Base-by-base conservation (phyloP, 1,140 invertebrate genomes). In the Brevipalpus yothersi region DNA sequence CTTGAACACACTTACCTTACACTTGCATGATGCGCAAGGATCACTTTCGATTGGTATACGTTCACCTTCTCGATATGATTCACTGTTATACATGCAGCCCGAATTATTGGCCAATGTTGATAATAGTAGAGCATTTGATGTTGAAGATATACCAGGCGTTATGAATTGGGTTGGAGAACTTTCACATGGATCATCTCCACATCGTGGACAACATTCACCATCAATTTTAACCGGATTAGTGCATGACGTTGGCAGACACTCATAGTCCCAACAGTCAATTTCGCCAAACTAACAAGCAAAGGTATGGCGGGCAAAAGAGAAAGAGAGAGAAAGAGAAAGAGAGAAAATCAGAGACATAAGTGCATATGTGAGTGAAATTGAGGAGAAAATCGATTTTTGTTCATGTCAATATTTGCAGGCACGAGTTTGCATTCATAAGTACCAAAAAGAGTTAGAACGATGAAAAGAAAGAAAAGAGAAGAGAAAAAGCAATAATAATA, bases 191-290 rank as follows among this genome's bases (percentile, higher is more conserved):
- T 81, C 80, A 60, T 78, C 78, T 47, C 75, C 73, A 68, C 82
- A 84, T 42, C 79, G 74, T n/a, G 78, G 77, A 70, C 82, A 82
- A 71, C 81, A 82, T 67, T 82, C 79, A 12, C 77, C 77, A 17
- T 76, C 72, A 56, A 74, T 69, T 65, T 77, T 77, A 58, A 84
- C 71, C 42, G 80, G 75, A 66, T 81, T 76, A 63, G 77, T 69
- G 73, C 84, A 84, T 19, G 75, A 74, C 41, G 80, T 71, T 21
- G 78, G 78, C 61, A 84, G 84, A 74, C 86, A 89, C 67, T 85
- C 80, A 68, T 84, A 76, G 65, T 82, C 79, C 84, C 84, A 88
- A 69, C 86, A 91, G 73, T 88, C 85, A 61, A 86, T 79, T 73
- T 91, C 84, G 51, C 86, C 85, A 67, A 82, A 75, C 83, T 85